A percentile compares a stretch with the other conserved stretches of the same genome.
Conservation (phyloP, 2,797 vertebrate species). For the Pangasius sanitwongsei region DNA sequence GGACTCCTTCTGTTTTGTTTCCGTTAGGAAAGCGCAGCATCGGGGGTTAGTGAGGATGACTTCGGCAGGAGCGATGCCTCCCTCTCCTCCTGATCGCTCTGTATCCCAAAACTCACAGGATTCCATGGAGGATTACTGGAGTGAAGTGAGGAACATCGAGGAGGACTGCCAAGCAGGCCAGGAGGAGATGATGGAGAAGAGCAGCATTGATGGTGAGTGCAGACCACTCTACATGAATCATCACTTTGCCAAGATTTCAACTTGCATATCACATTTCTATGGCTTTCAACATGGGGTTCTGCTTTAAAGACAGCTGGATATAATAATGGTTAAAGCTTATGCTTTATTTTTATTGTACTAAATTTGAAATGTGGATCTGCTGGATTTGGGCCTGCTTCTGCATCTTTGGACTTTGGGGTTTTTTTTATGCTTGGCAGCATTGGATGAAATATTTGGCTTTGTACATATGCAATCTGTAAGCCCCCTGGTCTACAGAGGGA, state of each 20-base stretch:
- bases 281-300: not conserved
- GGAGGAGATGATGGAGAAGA: constrained; percentile 78
- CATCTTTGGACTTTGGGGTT: not conserved
- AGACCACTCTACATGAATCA: not conserved
- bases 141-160: constrained; percentile 86
- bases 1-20: not conserved
- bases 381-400: not conserved
- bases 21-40: constrained; percentile 78
- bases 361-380: not conserved
- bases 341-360: constrained; percentile 4
- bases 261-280: not conserved
- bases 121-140: constrained; percentile 93
- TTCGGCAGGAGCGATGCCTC: constrained; percentile 70
- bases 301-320: not conserved
- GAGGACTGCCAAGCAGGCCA: constrained; percentile 70
- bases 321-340: constrained; percentile 7
- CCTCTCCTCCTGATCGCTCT: constrained; percentile 72
- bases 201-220: constrained; percentile 84
- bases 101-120: constrained; percentile 71
- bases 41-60: constrained; percentile 80
- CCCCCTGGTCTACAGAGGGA: not conserved
- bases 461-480: not conserved
- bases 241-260: not conserved
- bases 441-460: constrained; percentile 12
- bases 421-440: not conserved